Conservation (phyloP, 2,113 vertebrate genomes). For the Callithrix jacchus region DNA sequence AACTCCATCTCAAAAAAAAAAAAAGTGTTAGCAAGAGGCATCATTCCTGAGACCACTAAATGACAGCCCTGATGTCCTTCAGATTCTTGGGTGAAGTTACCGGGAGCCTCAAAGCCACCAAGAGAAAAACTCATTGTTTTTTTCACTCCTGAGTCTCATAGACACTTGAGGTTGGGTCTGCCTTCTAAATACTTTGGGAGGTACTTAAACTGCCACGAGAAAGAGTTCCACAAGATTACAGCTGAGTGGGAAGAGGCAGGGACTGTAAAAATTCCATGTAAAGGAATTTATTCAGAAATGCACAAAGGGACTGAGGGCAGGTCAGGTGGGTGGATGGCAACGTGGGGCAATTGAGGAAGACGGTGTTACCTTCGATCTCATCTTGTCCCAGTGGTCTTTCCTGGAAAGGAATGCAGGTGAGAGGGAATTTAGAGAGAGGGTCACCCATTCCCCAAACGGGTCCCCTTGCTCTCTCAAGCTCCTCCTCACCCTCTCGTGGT, state of each 20-base stretch:
- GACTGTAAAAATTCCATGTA: not conserved
- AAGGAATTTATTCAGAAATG: not conserved
- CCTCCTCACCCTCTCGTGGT: not conserved
- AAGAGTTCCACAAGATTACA: not conserved
- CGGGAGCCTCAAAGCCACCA: not conserved
- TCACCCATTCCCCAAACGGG: not conserved
- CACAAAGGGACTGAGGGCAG: not conserved
- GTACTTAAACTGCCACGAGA: not conserved
- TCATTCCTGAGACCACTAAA: not conserved
- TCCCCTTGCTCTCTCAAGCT: not conserved
- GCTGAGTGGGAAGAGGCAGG: not conserved
- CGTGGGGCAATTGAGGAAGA: not conserved
- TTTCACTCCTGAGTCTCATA: not conserved
- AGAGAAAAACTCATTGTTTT: not conserved
- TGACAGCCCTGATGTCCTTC: not conserved
- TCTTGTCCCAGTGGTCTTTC: constrained; percentile 77
- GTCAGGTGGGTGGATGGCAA: not conserved
- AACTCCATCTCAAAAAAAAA: no score
- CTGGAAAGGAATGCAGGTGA: constrained; percentile 42
- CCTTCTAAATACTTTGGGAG: not conserved
- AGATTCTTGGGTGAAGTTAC: not conserved
- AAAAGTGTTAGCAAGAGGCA: not conserved
- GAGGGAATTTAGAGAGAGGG: not conserved
- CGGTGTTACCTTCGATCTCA: constrained; percentile 77
- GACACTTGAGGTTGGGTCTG: not conserved